Conservation (phyloP, 2,113 vertebrate genomes). For the Crocuta crocuta region DNA sequence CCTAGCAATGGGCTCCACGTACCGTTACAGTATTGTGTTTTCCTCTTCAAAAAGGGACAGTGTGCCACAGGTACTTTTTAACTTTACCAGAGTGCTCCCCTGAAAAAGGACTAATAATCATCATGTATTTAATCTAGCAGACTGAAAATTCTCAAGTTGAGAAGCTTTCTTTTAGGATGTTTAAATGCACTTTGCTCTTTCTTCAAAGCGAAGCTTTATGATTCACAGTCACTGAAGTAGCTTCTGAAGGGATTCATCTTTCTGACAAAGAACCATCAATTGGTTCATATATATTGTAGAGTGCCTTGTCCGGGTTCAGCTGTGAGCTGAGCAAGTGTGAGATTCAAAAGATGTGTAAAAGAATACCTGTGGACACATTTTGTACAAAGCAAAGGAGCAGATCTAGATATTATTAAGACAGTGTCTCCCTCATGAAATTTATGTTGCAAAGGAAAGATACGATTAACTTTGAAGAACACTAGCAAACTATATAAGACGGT, state of each 20-base stretch:
- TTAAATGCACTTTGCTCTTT: constrained; percentile 5
- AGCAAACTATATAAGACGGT: background rate
- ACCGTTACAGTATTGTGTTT: constrained; percentile 2
- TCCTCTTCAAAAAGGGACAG: constrained; percentile 49
- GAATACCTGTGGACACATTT: background rate
- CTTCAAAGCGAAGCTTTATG: background rate
- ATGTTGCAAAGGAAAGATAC: background rate
- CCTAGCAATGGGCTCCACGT: constrained; percentile 59
- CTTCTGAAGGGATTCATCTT: background rate
- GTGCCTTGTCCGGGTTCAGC: fast-evolving
- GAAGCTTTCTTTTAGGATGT: constrained; percentile 21
- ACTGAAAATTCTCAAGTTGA: constrained; percentile 35
- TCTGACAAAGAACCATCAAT: constrained; percentile 13
- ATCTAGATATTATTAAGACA: background rate
- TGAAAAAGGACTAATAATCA: background rate
- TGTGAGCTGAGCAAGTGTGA: background rate
- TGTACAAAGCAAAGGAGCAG: background rate
- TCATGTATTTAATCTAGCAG: constrained; percentile 53
- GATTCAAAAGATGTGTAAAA: background rate
- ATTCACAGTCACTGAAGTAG: background rate
- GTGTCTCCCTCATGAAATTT: background rate
- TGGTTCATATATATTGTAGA: background rate
- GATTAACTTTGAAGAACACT: background rate
- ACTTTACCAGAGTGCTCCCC: background rate
- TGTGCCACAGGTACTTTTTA: constrained; percentile 45